A percentile compares a stretch with the other conserved stretches of the same genome.
phyloP scores from a whole-genome alignment of 2,113 vertebrate genomes.

The Takifugu bimaculatus region DNA sequence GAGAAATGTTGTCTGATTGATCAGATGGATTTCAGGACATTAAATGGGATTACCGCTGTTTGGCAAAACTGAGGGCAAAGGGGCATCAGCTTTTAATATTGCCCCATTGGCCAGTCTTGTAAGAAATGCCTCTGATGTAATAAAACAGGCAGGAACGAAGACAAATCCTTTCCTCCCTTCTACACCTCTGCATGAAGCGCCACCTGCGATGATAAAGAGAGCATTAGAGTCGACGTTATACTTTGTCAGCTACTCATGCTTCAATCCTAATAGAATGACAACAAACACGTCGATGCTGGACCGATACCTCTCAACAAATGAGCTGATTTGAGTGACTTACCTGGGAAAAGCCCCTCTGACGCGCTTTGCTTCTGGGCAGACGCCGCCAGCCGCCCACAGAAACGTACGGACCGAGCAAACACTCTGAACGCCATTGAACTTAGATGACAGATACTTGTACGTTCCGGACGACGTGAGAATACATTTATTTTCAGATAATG shows the following conservation, averaged over 20 bases:
- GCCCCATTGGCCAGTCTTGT: conserved; percentile 60
- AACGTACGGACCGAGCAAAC: conserved; percentile 28
- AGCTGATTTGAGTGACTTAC: conserved; percentile 42
- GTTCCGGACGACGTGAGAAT: accelerated
- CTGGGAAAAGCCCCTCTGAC: conserved; percentile 47
- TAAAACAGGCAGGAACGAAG: conserved; percentile 60
- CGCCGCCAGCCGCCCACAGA: conserved; percentile 5
- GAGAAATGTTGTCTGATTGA: not conserved
- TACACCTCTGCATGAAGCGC: conserved; percentile 28
- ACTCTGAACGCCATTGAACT: conserved; percentile 58
- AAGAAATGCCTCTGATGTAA: conserved; percentile 69
- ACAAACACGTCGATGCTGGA: too few species aligned
- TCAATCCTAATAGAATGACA: too few species aligned
- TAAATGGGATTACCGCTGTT: conserved; percentile 65
- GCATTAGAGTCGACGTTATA: not conserved
- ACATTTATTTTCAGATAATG: not conserved
- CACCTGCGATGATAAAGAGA: conserved; percentile 55
- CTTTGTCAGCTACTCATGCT: not conserved
- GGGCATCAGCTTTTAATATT: conserved; percentile 41
- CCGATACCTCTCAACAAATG: not conserved
- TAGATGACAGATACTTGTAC: too few species aligned
- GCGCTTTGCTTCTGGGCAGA: conserved; percentile 31
- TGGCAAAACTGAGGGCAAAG: conserved; percentile 50
- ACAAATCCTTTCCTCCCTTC: conserved; percentile 32
- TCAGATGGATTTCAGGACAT: conserved; percentile 8